Base-by-base conservation (phyloP, 2,797 vertebrate species). In the Alcedo atthis region DNA sequence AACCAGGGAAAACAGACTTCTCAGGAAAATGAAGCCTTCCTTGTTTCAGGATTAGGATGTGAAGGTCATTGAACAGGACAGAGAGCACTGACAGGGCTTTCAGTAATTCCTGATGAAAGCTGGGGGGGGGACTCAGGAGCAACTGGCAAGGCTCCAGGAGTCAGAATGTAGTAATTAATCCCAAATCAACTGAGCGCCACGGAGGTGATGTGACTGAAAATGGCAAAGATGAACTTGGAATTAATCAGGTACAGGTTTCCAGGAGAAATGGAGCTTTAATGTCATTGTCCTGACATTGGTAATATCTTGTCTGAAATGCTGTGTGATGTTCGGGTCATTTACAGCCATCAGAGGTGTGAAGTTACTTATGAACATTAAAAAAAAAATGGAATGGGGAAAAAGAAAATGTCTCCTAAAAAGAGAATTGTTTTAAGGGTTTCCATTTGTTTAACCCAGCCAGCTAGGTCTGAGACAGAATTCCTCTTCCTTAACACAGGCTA, bases 81-180 rank as follows among this genome's bases (percentile, higher is more conserved):
- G 48, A 59, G 81, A 73, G 42, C 88, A 92, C 14, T 76, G 91
- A 81, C 11, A 84, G 71, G 63, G 78, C 74, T 74, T 85, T 93
- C 76, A 81, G 78, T 81, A 88, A 94, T 76, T 89, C 85, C 71
- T 88, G 78, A 55, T 92, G 83, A 92, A 94, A 92, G 92, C 63
- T 88, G 2, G 2, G 15, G 88, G 32, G 32, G 85, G 86, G 91
- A 76, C 78, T 79, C 16, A 21, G 61, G 67, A 92, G 86, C 88
- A 81, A 62, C 83, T 94, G 93, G 94, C 81, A 79, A 45, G 48
- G 7, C 33, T 95, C 86, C 93, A 88, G 63, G 59, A 92, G 78
- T 69, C 81, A 90, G 81, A 91, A 59, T 55, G 22, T 26, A 53
- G 78, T 92, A 94, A 96, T 94, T 96, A 95, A 94, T 94, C 94